Base-by-base conservation (phyloP, 2,797 vertebrate species). In the Rachycentron canadum region DNA sequence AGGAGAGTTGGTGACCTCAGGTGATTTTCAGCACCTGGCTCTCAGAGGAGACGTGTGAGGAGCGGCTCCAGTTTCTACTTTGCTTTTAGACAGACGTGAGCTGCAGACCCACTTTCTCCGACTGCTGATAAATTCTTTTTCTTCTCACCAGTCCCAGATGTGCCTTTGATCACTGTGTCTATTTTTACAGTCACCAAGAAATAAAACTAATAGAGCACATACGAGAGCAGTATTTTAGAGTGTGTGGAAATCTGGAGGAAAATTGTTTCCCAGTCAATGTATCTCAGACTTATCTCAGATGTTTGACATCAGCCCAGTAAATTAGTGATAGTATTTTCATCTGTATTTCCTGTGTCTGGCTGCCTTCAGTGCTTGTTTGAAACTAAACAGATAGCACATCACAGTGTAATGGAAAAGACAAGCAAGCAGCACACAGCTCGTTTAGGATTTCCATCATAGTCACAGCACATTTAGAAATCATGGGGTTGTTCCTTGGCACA, bases 141-240 rank as follows among this genome's bases (percentile, higher is more conserved):
- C 76, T 89, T 85, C 76, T 89, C 85, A 69, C 64, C 66, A 65
- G 79, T 91, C 91, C 90, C 92, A 91, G 89, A 91, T 91, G 92
- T 85, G 86, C 85, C 91, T 94, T 95, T 95, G 94, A 95, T 95
- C 92, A 87, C 73, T 1, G 26, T 21, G 70, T 92, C 91, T 94
- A 92, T 93, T 95, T 95, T 94, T 93, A 88, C 84, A 72, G 88
- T 75, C 85, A 83, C 86, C 10, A 69, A 88, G 86, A 90, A 88
- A 80, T 85, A 86, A 82, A 88, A 91, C 82, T 86, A 90, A 83
- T 78, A 86, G 83, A 83, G 69, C 74, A 77, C 75, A 85, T 72
- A 73, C 81, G 72, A 77, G 69, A 81, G 19, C n/a, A 62, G 57
- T 83, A 52, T 86, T 87, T 58, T 77, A 81, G 68, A 53, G 32